Base-by-base conservation (phyloP, 2,113 vertebrate genomes). In the Edolisoma coerulescens region DNA sequence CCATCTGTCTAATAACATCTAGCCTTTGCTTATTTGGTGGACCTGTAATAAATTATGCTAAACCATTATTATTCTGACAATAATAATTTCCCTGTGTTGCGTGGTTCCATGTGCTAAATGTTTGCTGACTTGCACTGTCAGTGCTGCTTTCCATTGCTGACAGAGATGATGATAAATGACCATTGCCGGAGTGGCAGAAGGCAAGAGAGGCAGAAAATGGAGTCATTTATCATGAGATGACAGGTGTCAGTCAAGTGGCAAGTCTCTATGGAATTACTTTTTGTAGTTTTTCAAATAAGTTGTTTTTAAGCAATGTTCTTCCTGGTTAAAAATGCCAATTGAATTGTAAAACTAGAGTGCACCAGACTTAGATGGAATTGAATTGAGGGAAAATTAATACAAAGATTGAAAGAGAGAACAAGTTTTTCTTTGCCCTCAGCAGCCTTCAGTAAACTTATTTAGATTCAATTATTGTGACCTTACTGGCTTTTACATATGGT, bases 1-100 rank as follows among this genome's bases (percentile, higher is more conserved):
- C 99, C 99, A 99, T 99, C 99, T 99, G 99, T 99, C 99, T 99
- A 99, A 99, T 99, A 99, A 99, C 99, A 99, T 99, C 99, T 99
- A 99, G 99, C 99, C 99, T 99, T 99, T 99, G 99, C 99, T 99
- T 99, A 99, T 99, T 99, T 99, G 99, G 98, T 99, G 99, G 99
- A 99, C 99, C 99, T 99, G 99, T 99, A 99, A 99, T 99, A 99
- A 99, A 99, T 99, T 99, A 99, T 99, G 99, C 99, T 99, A 99
- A 99, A 99, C 99, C 99, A 99, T 99, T 99, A 99, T 99, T 99
- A 99, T 99, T 99, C 99, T 99, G 99, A 99, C 99, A 99, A 99
- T 99, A 99, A 99, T 99, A 99, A 99, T 99, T 99, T 99, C 99
- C 99, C 99, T 88, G 98, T 99, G 99, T 99, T 99, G 99, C 98